Evolutionary conservation across 1,140 invertebrate genomes (phyloP).

Genomic region (Heliconius hermathena): DNA sequence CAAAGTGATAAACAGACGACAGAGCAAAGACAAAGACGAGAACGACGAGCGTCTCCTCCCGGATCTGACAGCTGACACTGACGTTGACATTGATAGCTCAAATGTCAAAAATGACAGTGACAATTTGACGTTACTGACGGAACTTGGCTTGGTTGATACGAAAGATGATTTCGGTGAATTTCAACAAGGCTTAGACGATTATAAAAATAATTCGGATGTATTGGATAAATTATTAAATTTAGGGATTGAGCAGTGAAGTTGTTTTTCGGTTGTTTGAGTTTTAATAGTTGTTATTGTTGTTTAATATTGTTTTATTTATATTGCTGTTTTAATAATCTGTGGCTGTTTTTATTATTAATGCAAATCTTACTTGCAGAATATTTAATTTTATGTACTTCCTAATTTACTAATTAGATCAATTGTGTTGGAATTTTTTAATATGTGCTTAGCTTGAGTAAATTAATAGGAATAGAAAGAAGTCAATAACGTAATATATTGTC

Average conservation of each 20-base stretch:
- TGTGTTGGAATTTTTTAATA: no score
- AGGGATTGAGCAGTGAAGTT: constrained; percentile 49
- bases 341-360: no score
- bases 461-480: no score
- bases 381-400: no score
- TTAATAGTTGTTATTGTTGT: no score
- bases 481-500: no score
- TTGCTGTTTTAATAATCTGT: no score
- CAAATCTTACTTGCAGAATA: no score
- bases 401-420: no score
- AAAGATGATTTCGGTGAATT: constrained; percentile 73
- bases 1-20: constrained; percentile 54
- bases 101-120: constrained; percentile 53
- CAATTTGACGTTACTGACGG: constrained; percentile 67
- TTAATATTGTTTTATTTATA: no score
- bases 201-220: constrained; percentile 52
- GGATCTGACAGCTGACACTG: constrained; percentile 48
- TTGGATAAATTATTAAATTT: constrained; percentile 74
- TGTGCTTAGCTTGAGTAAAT: no score
- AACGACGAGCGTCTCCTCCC: constrained; percentile 68
- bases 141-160: constrained; percentile 64
- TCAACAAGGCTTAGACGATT: constrained; percentile 64
- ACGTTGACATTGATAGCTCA: constrained; percentile 33
- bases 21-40: constrained; percentile 62
- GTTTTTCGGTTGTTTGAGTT: not conserved